Evolutionary conservation across 2,888 invertebrate genomes (phyloP).

Genomic region (Parnassius glacialis): DNA sequence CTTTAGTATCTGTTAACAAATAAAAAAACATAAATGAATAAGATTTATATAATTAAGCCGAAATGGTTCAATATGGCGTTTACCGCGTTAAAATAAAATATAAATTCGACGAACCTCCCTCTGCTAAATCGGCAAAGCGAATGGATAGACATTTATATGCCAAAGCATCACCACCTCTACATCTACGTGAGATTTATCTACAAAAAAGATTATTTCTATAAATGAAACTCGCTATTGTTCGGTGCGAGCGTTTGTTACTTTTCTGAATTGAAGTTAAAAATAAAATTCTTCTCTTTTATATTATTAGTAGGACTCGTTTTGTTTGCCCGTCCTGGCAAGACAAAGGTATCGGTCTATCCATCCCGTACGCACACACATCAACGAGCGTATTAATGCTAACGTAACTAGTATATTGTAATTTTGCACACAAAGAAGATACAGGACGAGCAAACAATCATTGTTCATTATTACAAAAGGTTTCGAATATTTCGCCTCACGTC

Average conservation of each 20-base stretch:
- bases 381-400: conserved; percentile 65
- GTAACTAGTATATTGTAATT: conserved; percentile 81
- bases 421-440: conserved; percentile 78
- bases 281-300: conserved; percentile 80
- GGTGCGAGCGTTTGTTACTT: conserved; percentile 74
- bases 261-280: conserved; percentile 80
- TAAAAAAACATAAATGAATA: conserved; percentile 22
- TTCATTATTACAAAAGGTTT: conserved; percentile 81
- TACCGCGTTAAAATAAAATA: conserved; percentile 23
- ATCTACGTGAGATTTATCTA: conserved; percentile 77
- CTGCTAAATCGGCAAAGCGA: conserved; percentile 56
- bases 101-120: conserved; percentile 58
- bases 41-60: no score
- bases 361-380: conserved; percentile 74
- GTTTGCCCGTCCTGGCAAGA: conserved; percentile 79
- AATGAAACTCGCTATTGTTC: conserved; percentile 77
- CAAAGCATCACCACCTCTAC: conserved; percentile 62
- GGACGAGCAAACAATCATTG: conserved; percentile 80
- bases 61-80: background rate
- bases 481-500: conserved; percentile 78
- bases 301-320: conserved; percentile 77
- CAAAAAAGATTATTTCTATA: conserved; percentile 80
- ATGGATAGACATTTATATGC: conserved; percentile 64
- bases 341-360: conserved; percentile 78
- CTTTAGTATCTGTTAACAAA: conserved; percentile 75